Percentiles rank a stretch among this genome's conserved stretches.
Conservation (phyloP, 2,888 invertebrate species). For the Epicampocera succincta region DNA sequence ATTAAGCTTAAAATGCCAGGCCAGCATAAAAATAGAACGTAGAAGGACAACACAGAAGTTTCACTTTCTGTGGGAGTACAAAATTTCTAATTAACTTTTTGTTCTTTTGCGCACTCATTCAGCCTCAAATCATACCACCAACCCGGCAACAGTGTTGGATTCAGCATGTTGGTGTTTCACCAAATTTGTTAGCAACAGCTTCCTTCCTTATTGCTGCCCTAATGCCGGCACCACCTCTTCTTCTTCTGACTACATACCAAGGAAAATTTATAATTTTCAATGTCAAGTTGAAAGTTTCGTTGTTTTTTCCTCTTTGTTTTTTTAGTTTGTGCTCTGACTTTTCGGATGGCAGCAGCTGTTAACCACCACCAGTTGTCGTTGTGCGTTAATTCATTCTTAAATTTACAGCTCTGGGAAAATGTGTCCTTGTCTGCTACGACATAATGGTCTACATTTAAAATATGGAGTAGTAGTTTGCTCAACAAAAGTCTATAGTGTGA, state of each 20-base stretch:
- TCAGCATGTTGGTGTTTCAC: neutral
- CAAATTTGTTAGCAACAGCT: neutral
- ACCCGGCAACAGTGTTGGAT: neutral
- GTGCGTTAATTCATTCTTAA: constrained; percentile 35
- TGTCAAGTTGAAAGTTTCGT: constrained; percentile 70
- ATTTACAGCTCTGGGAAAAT: constrained; percentile 60
- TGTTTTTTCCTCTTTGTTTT: constrained; percentile 13
- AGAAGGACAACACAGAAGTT: neutral
- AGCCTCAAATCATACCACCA: neutral
- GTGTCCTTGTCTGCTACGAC: constrained; percentile 68
- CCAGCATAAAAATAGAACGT: constrained; percentile 28
- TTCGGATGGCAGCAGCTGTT: constrained; percentile 29
- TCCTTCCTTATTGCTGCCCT: neutral
- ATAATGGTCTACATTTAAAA: constrained; percentile 54
- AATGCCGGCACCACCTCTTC: constrained; percentile 1
- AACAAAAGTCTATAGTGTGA: constrained; percentile 28
- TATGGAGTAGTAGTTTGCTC: constrained; percentile 15
- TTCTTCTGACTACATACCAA: neutral
- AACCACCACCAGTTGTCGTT: constrained; percentile 12
- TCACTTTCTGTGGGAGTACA: neutral
- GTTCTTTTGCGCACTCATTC: constrained; percentile 21
- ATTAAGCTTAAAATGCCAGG: constrained; percentile 61
- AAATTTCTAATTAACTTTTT: constrained; percentile 60
- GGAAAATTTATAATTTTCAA: constrained; percentile 67
- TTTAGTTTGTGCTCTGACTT: neutral